Evolutionary conservation across 2,797 vertebrate species (phyloP).

Genomic region (Scomberomorus guttatus): DNA sequence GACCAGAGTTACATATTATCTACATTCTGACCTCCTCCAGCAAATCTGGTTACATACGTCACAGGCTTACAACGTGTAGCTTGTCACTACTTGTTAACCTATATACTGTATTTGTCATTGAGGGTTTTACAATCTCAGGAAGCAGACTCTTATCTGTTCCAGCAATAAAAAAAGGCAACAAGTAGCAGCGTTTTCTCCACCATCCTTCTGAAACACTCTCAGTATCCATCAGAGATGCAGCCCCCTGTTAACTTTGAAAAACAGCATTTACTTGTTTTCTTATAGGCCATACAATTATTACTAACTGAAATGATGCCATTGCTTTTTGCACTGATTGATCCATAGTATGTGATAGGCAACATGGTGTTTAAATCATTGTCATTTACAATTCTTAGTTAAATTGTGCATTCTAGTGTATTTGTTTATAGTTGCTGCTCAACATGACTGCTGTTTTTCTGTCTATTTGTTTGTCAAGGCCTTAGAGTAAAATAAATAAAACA

Average conservation of each 20-base stretch:
- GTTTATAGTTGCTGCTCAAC: neutral
- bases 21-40: neutral
- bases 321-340: neutral
- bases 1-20: neutral
- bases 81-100: neutral
- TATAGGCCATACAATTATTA: no score
- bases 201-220: neutral
- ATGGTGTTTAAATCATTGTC: neutral
- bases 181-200: neutral
- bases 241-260: no score
- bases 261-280: no score
- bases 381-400: neutral
- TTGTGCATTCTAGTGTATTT: neutral
- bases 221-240: neutral
- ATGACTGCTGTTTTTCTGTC: neutral
- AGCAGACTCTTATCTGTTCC: neutral
- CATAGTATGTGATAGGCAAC: no score
- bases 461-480: neutral
- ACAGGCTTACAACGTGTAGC: neutral
- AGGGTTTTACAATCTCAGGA: neutral
- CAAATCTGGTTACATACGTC: neutral
- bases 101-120: neutral
- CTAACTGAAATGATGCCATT: neutral
- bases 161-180: neutral
- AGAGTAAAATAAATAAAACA: neutral